Evolutionary conservation across 2,888 invertebrate species (phyloP).

Genomic region (Hipparchia semele): DNA sequence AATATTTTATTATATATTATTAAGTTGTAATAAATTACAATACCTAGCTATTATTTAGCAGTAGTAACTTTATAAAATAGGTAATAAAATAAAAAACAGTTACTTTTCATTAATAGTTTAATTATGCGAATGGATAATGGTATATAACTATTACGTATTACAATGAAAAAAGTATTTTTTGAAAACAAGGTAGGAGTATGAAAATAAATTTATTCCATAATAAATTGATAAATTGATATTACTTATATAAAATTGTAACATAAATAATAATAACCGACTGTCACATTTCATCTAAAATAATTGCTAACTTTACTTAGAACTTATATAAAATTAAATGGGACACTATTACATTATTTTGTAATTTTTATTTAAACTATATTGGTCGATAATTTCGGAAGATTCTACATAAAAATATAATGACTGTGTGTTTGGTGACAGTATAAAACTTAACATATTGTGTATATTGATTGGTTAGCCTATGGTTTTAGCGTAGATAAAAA

Average conservation of each 20-base stretch:
- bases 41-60: too few species aligned
- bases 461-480: conserved; percentile 19
- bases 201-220: too few species aligned
- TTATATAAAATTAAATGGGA: not conserved
- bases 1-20: too few species aligned
- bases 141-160: not conserved
- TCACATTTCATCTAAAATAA: too few species aligned
- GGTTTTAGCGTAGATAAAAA: conserved; percentile 15
- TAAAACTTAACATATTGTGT: conserved; percentile 34
- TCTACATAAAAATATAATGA: conserved; percentile 27
- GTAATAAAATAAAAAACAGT: conserved; percentile 2
- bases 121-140: conserved; percentile 2
- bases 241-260: too few species aligned
- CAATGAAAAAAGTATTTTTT: too few species aligned
- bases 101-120: not conserved
- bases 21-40: too few species aligned
- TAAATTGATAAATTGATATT: too few species aligned
- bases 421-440: conserved; percentile 33
- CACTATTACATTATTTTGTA: not conserved
- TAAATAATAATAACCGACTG: too few species aligned
- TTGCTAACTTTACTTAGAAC: too few species aligned
- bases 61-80: not conserved
- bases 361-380: not conserved
- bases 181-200: too few species aligned
- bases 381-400: not conserved